A percentile compares a stretch with the other conserved stretches of the same genome.
These are phyloP conservation scores for Aromia moschata DNA, from an alignment of 2,888 invertebrate species.

Conservation along the genomic window DNA sequence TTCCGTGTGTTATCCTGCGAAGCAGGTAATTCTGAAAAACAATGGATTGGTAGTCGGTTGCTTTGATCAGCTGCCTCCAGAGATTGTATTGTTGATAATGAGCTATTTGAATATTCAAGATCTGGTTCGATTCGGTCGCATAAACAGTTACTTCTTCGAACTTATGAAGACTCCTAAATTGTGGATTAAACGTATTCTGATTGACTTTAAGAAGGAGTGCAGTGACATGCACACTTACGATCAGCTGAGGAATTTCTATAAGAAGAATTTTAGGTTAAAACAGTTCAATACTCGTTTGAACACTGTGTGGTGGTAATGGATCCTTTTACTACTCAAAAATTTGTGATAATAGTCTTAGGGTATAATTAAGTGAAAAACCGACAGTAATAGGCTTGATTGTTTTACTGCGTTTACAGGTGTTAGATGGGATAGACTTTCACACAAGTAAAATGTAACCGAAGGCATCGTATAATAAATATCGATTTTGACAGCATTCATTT, in stretches of 20 bases:
- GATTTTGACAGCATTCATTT: background rate
- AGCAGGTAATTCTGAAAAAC: slow-evolving; percentile 43
- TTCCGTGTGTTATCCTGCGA: slow-evolving; percentile 53
- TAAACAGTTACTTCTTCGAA: slow-evolving; percentile 47
- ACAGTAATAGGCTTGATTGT: background rate
- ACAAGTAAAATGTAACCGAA: background rate
- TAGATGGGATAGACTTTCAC: background rate
- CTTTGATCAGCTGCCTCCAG: slow-evolving; percentile 60
- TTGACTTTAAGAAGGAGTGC: slow-evolving; percentile 22
- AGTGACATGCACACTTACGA: slow-evolving; percentile 14
- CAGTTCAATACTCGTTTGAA: background rate
- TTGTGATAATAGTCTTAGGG: background rate
- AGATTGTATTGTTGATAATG: slow-evolving; percentile 56
- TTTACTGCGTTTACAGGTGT: background rate
- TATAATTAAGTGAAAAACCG: background rate
- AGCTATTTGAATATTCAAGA: slow-evolving; percentile 45
- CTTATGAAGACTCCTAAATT: slow-evolving; percentile 41
- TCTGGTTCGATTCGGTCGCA: slow-evolving; percentile 44
- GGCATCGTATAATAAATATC: background rate
- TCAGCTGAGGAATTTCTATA: slow-evolving; percentile 37
- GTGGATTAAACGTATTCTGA: slow-evolving; percentile 39
- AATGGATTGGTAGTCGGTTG: slow-evolving; percentile 47
- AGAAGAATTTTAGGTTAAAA: background rate
- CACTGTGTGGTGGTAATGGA: background rate
- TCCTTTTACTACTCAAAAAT: background rate